Base-by-base conservation (phyloP, 2,888 invertebrate genomes). In the Heliconius ismenius region DNA sequence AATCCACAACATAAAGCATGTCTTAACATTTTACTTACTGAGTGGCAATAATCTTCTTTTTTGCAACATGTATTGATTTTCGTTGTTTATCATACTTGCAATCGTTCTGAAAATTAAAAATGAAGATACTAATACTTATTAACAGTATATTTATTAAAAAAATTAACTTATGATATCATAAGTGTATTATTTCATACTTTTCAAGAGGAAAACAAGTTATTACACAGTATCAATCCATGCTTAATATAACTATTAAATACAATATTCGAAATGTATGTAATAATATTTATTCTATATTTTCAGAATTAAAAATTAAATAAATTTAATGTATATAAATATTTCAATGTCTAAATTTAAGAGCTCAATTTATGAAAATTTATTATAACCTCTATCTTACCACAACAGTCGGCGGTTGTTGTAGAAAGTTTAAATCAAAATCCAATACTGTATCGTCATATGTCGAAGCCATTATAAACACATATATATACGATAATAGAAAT, bases 341-440 rank as follows among this genome's bases (percentile, higher is more conserved):
- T 21, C 11, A 58, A n/a, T n/a, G 11, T 11, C 7, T 69, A 21
- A 15, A 32, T 32, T 70, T 58, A 2, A 39, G 24, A 36, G 10
- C 39, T 39, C 4, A 63, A 60, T 39, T 73, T 54, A 63, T 72
- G 49, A 77, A 76, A 76, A 69, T 65, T 72, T 28, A 74, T 78
- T 32, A 79, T 85, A 86, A 87, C 87, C 86, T 87, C 82, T 75
- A 83, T 88, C 90, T 88, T 82, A 92, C 92, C 86, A 82, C 79
- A 76, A 82, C 81, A 79, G 82, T 84, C 58, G 64, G 39, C 65
- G 85, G 75, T 77, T 86, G 84, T n/a, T 85, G 84, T 21, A 91
- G 83, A 78, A 86, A 86, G 81, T 88, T 86, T 65, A 91, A 83
- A 81, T 91, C 90, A 86, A 92, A 91, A 80, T 89, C 86, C 3